Evolutionary conservation across 1,140 invertebrate genomes (phyloP).

Genomic region (Drosophila cardini): DNA sequence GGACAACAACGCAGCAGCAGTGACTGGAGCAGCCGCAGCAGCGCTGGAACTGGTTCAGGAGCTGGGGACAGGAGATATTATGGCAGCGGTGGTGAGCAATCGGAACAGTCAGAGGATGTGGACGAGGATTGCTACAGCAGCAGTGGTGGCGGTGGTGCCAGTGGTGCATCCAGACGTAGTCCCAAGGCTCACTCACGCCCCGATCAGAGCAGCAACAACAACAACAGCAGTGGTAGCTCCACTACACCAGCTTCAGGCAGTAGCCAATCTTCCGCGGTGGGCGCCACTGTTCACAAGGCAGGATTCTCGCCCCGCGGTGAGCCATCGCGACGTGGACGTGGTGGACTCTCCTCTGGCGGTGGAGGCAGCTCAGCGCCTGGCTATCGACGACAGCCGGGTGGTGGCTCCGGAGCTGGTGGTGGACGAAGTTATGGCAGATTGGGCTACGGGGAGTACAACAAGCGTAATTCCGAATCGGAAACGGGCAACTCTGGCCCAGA

Average conservation of each 20-base stretch:
- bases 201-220: conserved; percentile 34
- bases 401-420: conserved; percentile 20
- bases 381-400: conserved; percentile 77
- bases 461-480: conserved; percentile 81
- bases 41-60: conserved; percentile 18
- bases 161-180: conserved; percentile 60
- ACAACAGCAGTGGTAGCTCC: conserved; percentile 9
- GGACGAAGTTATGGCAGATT: conserved; percentile 86
- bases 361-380: conserved; percentile 81
- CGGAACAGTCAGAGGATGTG: conserved; percentile 76
- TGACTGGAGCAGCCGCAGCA: conserved; percentile 65
- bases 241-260: conserved; percentile 11
- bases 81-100: conserved; percentile 66
- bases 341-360: conserved; percentile 85
- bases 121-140: conserved; percentile 78
- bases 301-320: conserved; percentile 92
- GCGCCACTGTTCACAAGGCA: conserved; percentile 59
- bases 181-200: conserved; percentile 62
- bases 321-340: conserved; percentile 91
- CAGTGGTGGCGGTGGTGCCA: conserved; percentile 41
- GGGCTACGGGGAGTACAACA: conserved; percentile 85
- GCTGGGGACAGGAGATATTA: conserved; percentile 60
- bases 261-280: conserved; percentile 11
- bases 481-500: conserved; percentile 57
- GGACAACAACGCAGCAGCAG: conserved; percentile 61